Evolutionary conservation across 2,888 invertebrate species (phyloP).

Genomic region (Xestia c-nigrum): DNA sequence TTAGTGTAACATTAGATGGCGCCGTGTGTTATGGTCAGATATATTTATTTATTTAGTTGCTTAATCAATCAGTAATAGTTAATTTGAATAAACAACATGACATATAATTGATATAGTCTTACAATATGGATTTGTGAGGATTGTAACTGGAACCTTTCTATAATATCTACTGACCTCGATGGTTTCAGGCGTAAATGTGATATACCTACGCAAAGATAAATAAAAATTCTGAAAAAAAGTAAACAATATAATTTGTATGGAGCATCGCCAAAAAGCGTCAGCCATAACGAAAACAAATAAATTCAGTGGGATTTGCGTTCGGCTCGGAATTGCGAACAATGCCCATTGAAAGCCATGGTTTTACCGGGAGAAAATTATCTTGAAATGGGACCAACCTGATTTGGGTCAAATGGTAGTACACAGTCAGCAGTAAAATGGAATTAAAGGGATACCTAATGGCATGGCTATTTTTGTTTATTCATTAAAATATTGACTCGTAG

Average conservation of each 20-base stretch:
- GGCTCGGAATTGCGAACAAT: slow-evolving; percentile 34
- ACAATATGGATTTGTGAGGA: too few species aligned
- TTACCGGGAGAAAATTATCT: slow-evolving; percentile 41
- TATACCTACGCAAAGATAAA: not conserved
- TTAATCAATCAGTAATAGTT: too few species aligned
- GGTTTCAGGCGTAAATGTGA: too few species aligned
- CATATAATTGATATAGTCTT: too few species aligned
- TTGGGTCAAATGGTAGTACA: slow-evolving; percentile 25
- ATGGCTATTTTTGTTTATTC: not conserved
- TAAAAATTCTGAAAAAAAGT: not conserved
- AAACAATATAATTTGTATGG: slow-evolving; percentile 13
- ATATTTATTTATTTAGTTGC: too few species aligned
- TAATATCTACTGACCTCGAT: not conserved
- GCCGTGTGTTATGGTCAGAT: too few species aligned
- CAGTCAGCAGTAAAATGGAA: slow-evolving; percentile 9
- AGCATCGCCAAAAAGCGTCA: slow-evolving; percentile 7
- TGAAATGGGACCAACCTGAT: slow-evolving; percentile 32
- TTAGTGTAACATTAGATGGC: too few species aligned
- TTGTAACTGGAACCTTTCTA: too few species aligned
- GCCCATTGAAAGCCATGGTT: slow-evolving; percentile 44
- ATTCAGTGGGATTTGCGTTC: slow-evolving; percentile 47
- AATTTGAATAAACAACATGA: too few species aligned
- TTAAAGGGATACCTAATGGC: not conserved
- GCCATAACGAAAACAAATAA: slow-evolving; percentile 42
- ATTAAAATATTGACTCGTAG: not conserved